Percentiles rank a stretch among this genome's conserved stretches.
Conservation (phyloP, 2,797 vertebrate species). For the Protosalanx chinensis region DNA sequence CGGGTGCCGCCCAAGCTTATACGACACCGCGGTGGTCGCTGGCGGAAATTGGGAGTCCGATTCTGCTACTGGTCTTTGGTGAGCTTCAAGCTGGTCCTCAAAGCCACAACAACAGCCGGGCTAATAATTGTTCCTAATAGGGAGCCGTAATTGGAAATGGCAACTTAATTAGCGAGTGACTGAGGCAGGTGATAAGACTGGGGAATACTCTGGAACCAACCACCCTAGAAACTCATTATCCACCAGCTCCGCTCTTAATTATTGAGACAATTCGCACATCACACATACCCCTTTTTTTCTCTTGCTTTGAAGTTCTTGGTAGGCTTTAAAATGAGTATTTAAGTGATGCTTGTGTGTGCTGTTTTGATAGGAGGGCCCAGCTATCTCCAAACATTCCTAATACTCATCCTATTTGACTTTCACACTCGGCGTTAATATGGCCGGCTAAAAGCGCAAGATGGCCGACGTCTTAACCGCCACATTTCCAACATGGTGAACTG, state of each 20-base stretch:
- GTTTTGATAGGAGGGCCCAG: neutral
- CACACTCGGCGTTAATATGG: too few species aligned
- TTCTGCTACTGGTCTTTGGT: neutral
- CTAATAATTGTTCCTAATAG: conserved; percentile 71
- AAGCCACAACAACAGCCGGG: conserved; percentile 50
- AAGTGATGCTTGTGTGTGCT: neutral
- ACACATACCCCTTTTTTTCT: neutral
- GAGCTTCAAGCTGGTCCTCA: conserved; percentile 19
- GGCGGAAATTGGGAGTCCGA: neutral
- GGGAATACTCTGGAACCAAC: conserved; percentile 63
- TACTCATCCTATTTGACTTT: too few species aligned
- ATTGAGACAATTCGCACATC: conserved; percentile 56
- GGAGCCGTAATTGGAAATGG: conserved; percentile 71
- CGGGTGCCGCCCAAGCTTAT: neutral
- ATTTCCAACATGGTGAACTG: too few species aligned
- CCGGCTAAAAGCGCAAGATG: too few species aligned
- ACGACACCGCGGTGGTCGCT: conserved; percentile 11
- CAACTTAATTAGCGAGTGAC: conserved; percentile 75
- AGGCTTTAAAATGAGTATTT: neutral
- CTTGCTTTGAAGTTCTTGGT: too few species aligned
- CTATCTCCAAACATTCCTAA: too few species aligned
- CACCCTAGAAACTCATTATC: conserved; percentile 74
- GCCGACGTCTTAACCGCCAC: too few species aligned
- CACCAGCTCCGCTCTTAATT: conserved; percentile 63
- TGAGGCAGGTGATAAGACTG: conserved; percentile 73